Evolutionary conservation across 2,113 vertebrate species (phyloP).

Genomic region (Sarotherodon lohbergeri): DNA sequence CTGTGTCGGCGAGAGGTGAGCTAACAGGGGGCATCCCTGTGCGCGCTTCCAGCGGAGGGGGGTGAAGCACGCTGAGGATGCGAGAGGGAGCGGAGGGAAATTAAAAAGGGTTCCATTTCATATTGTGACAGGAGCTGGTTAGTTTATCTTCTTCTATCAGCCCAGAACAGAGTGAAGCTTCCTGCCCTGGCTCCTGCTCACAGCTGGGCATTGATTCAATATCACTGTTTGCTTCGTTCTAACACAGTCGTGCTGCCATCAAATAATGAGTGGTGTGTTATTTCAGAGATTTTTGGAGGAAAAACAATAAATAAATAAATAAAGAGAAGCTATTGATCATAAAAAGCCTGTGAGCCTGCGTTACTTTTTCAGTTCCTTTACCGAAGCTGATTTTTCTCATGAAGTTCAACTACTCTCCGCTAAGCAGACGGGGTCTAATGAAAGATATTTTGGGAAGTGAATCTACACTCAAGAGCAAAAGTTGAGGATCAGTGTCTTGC

Average conservation of each 20-base stretch:
- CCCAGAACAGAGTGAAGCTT: neutral
- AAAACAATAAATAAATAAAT: neutral
- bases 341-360: fast-evolving
- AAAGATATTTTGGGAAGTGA: neutral
- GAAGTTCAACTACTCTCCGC: neutral
- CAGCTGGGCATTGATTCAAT: constrained; percentile 9
- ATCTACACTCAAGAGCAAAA: neutral
- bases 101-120: neutral
- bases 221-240: neutral
- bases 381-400: fast-evolving
- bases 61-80: neutral
- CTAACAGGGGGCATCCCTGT: neutral
- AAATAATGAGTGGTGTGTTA: neutral
- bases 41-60: neutral
- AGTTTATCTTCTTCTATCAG: constrained; percentile 1
- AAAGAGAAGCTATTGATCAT: neutral
- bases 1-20: neutral
- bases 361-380: fast-evolving
- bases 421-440: neutral
- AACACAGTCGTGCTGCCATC: neutral
- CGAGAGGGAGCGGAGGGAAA: neutral
- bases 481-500: neutral
- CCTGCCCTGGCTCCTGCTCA: constrained; percentile 4
- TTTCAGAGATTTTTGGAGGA: neutral
- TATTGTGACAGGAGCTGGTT: constrained; percentile 11